These are phyloP conservation scores for Eulimnadia texana DNA, from an alignment of 1,140 invertebrate species.

Conservation along the genomic window DNA sequence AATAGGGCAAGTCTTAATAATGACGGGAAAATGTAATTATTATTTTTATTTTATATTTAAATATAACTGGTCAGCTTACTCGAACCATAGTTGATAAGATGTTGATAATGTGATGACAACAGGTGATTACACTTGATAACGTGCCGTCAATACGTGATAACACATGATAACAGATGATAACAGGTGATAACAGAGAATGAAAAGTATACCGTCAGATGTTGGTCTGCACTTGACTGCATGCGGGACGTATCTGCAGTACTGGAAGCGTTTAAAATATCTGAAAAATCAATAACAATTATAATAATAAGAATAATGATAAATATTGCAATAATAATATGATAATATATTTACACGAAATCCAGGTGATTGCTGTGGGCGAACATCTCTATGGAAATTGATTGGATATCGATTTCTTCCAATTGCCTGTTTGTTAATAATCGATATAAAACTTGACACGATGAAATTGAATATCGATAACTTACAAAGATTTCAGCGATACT, in stretches of 20 bases:
- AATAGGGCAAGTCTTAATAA: no score
- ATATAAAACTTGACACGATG: not conserved
- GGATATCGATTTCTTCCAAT: slow-evolving; percentile 7
- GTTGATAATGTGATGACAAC: no score
- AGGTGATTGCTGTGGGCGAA: slow-evolving; percentile 22
- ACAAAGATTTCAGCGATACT: slow-evolving; percentile 3
- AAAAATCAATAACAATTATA: slow-evolving; percentile 21
- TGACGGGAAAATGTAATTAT: no score
- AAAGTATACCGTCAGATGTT: slow-evolving; percentile 43
- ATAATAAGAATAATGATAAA: not conserved
- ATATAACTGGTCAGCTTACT: no score
- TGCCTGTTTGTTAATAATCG: not conserved
- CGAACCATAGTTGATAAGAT: no score
- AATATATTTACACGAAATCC: slow-evolving; percentile 33
- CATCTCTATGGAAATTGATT: not conserved
- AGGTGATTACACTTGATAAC: no score
- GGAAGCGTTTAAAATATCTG: slow-evolving; percentile 53
- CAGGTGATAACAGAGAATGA: no score
- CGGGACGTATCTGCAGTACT: slow-evolving; percentile 49
- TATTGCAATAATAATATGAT: not conserved
- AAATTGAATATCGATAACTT: not conserved
- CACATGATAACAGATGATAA: no score
- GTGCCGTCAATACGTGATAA: no score
- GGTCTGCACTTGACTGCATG: slow-evolving; percentile 46
- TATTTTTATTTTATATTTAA: no score